Base-by-base conservation (phyloP, 2,797 vertebrate genomes). In the Pitangus sulphuratus region DNA sequence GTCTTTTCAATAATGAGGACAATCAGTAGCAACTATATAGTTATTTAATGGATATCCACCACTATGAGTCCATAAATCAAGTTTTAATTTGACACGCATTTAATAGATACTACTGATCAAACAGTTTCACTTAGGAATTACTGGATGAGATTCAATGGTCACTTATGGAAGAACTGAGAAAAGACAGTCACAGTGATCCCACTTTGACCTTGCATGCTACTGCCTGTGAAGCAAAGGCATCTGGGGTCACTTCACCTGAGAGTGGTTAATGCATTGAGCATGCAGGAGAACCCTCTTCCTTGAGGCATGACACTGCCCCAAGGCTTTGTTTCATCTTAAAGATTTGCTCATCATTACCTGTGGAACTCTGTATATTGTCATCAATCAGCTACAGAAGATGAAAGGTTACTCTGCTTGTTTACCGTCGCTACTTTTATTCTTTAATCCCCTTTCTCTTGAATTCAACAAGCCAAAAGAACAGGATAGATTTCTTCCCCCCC, bases 171-270 rank as follows among this genome's bases (percentile, higher is more conserved):
- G 60, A 87, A 70, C 14, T 45, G 12, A 72, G 56, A 86, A 70
- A 79, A 82, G 31, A 56, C 10, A 20, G 19, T 57, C 45, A 42
- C 24, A 87, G 37, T 0, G 5, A 77, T 44, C n/a, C 40, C 42
- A 68, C 24, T 54, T 48, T 20, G 57, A 57, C 42, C 42, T 62
- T 39, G 15, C 37, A 58, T 22, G 15, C 50, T 84, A 42, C 56
- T 90, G 92, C 78, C 78, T 87, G 66, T 89, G 84, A 93, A 94
- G 45, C 81, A 94, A 84, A 94, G 26, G 37, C 62, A 79, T 37
- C 70, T 76, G 84, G 83, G 17, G 40, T 54, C 7, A 35, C 11
- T 69, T 82, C 12, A 70, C 74, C 31, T 85, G 62, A 26, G 33
- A 64, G n/a, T 35, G 30, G 24, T 33, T 39, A 47, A 74, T 37